Evolutionary conservation across 1,140 invertebrate genomes (phyloP).

Genomic region (Brachionus paranguensis): DNA sequence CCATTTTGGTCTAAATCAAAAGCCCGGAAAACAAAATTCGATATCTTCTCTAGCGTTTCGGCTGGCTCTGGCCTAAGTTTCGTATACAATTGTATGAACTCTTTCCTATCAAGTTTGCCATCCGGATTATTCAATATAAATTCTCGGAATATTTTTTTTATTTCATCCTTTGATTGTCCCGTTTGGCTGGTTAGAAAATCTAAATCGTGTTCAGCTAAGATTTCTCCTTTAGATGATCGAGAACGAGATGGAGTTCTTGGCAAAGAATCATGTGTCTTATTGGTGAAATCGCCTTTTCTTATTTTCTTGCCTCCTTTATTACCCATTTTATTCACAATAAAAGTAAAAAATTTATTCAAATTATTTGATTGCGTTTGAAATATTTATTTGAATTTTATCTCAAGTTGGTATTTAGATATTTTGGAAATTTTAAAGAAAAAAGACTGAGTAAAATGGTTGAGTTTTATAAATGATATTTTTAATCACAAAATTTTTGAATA

Average conservation of each 20-base stretch:
- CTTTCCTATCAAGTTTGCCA: not conserved
- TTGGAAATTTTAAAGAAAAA: not conserved
- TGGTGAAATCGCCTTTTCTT: not conserved
- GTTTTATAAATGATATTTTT: not conserved
- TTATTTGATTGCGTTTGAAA: not conserved
- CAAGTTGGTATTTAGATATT: not conserved
- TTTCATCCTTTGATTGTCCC: not conserved
- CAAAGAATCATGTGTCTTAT: not conserved
- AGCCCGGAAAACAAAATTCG: conserved; percentile 2
- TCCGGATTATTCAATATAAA: not conserved
- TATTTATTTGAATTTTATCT: not conserved
- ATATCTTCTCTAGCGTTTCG: not conserved
- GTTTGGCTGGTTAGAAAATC: not conserved
- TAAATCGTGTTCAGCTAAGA: not conserved
- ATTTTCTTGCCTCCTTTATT: conserved; percentile 15
- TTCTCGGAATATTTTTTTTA: conserved; percentile 5
- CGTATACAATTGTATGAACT: not conserved
- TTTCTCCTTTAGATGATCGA: not conserved
- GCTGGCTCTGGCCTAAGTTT: not conserved
- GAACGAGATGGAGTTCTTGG: not conserved
- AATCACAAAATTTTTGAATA: not conserved
- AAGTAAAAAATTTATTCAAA: not conserved
- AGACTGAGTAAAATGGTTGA: not conserved
- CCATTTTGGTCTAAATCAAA: conserved; percentile 33
- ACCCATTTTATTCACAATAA: not conserved